Percentiles rank a stretch among this genome's conserved stretches.
phyloP scores from a whole-genome alignment of 2,888 invertebrate genomes.

The Drosophila meridiana region DNA sequence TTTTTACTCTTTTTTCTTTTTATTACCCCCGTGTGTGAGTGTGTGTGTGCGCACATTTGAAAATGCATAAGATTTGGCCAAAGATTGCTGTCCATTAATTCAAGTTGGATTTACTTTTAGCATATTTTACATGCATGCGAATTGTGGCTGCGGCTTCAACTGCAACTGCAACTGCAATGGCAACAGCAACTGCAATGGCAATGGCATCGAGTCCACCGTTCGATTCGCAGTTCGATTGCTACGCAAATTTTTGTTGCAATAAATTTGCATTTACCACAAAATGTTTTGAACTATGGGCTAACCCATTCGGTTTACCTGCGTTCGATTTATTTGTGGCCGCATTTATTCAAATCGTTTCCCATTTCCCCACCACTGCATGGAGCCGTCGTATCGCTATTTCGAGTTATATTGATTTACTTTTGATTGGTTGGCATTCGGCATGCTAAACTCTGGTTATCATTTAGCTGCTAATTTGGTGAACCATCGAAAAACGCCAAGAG shows the following conservation, averaged over 20 bases:
- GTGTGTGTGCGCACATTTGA: slow-evolving; percentile 61
- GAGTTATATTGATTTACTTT: slow-evolving; percentile 66
- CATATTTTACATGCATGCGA: slow-evolving; percentile 80
- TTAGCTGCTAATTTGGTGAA: slow-evolving; percentile 60
- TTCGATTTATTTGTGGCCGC: slow-evolving; percentile 73
- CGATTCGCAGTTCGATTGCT: slow-evolving; percentile 65
- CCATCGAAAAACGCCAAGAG: not conserved
- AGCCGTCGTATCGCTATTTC: not conserved
- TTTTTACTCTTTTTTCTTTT: not conserved
- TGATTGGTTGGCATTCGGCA: slow-evolving; percentile 62
- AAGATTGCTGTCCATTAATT: slow-evolving; percentile 81
- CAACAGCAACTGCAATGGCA: slow-evolving; percentile 7
- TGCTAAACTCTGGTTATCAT: slow-evolving; percentile 56
- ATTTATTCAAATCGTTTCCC: slow-evolving; percentile 67
- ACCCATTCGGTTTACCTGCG: slow-evolving; percentile 56
- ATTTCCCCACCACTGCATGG: slow-evolving; percentile 3
- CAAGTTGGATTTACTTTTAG: slow-evolving; percentile 81
- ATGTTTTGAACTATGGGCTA: slow-evolving; percentile 74
- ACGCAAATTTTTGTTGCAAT: slow-evolving; percentile 74
- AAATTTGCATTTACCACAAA: slow-evolving; percentile 80
- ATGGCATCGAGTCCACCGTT: slow-evolving; percentile 25
- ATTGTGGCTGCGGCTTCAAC: slow-evolving; percentile 47
- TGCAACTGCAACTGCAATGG: slow-evolving; percentile 11
- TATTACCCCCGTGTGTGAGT: slow-evolving; percentile 11
- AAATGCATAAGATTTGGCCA: slow-evolving; percentile 80